Conservation (phyloP, 2,113 vertebrate species). For the Mola mola region DNA sequence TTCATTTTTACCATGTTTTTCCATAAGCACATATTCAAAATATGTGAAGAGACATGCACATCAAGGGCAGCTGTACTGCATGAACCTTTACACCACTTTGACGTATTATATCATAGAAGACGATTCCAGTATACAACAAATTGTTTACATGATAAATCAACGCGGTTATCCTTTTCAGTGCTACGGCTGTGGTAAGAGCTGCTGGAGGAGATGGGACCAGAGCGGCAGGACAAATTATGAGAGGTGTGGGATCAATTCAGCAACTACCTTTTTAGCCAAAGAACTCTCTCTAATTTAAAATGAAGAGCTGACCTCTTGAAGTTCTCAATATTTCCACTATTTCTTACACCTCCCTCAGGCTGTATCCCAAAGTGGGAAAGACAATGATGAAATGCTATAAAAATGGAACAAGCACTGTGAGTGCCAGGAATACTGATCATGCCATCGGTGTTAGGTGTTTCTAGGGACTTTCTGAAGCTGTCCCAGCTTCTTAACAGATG, state of each 20-base stretch:
- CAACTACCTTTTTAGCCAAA: constrained; percentile 44
- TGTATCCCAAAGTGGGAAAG: constrained; percentile 33
- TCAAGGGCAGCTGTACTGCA: no score
- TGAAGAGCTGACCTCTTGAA: constrained; percentile 18
- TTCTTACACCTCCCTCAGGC: constrained; percentile 37
- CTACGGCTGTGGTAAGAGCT: constrained; percentile 3
- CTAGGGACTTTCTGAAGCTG: no score
- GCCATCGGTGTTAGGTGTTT: no score
- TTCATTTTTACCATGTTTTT: no score
- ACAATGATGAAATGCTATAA: constrained; percentile 64
- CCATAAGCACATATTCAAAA: no score
- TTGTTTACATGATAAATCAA: no score
- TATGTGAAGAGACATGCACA: no score
- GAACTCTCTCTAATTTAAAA: constrained; percentile 43
- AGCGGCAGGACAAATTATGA: constrained; percentile 27
- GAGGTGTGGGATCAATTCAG: constrained; percentile 24
- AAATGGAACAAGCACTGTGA: constrained; percentile 39
- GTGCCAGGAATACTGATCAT: constrained; percentile 45
- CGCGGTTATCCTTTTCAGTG: constrained; percentile 23
- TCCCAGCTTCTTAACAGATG: no score
- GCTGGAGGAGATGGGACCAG: constrained; percentile 31
- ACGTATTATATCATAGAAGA: no score
- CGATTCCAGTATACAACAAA: no score
- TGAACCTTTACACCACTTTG: no score
- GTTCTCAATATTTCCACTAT: constrained; percentile 24